Evolutionary conservation across 2,888 invertebrate genomes (phyloP).

Genomic region (Onchidella celtica): DNA sequence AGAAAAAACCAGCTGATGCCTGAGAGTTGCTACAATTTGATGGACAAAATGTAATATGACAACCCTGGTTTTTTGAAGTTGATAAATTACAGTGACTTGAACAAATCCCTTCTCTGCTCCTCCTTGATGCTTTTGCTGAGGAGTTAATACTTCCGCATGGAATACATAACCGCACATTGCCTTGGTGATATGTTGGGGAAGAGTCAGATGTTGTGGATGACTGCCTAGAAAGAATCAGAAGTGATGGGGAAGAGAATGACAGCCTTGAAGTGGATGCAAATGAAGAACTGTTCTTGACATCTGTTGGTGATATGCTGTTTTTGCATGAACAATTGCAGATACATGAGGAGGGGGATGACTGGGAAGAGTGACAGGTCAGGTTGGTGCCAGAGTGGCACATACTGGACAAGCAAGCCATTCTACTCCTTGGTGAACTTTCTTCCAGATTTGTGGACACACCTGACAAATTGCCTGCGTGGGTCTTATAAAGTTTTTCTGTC

Average conservation of each 20-base stretch:
- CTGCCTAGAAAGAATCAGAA: background rate
- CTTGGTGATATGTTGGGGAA: background rate
- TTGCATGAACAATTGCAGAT: constrained; percentile 49
- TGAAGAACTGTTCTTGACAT: background rate
- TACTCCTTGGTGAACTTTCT: background rate
- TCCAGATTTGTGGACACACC: background rate
- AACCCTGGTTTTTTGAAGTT: background rate
- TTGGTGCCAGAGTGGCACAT: constrained; percentile 46
- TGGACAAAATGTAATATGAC: background rate
- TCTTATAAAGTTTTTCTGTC: background rate
- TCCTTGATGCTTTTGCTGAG: constrained; percentile 6
- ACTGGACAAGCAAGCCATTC: constrained; percentile 30
- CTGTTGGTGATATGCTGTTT: background rate
- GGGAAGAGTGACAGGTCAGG: constrained; percentile 37
- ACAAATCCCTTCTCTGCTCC: too few species aligned
- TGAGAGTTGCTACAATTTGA: background rate
- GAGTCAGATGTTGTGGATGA: constrained; percentile 17
- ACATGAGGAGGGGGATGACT: constrained; percentile 32
- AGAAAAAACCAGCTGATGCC: background rate
- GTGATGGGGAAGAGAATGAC: constrained; percentile 37
- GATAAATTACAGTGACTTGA: too few species aligned
- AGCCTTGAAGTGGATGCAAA: background rate
- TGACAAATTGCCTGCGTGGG: background rate
- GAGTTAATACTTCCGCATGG: constrained; percentile 39
- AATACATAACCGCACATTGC: constrained; percentile 17